Conservation (phyloP, 1,140 invertebrate species). For the Laupala kohalensis region DNA sequence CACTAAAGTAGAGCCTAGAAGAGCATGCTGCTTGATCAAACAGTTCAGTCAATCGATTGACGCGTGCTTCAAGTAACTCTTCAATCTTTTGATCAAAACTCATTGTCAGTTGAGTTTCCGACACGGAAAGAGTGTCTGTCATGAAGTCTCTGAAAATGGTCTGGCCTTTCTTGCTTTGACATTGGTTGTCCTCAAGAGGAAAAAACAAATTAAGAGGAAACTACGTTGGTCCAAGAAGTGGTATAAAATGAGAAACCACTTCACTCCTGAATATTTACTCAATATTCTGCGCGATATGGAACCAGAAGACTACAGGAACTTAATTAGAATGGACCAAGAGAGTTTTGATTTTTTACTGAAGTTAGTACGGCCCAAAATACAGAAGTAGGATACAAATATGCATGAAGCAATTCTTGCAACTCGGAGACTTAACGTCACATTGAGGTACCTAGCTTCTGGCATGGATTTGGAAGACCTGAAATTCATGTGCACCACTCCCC, state of each 20-base stretch:
- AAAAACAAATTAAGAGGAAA: constrained; percentile 4
- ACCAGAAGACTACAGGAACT: constrained; percentile 1
- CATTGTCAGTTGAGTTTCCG: too few relatives aligned
- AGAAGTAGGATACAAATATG: not conserved
- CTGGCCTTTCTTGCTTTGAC: not conserved
- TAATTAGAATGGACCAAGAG: not conserved
- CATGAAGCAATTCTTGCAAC: constrained; percentile 1
- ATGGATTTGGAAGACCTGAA: constrained; percentile 4
- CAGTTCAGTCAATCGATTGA: too few relatives aligned
- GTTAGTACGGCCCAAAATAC: not conserved
- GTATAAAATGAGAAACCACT: too few relatives aligned
- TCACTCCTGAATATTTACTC: constrained; percentile 1
- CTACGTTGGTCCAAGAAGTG: not conserved
- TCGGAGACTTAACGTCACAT: not conserved
- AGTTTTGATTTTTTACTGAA: constrained; percentile 1
- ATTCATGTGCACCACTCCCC: not conserved
- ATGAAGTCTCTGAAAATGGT: not conserved
- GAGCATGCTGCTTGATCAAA: too few relatives aligned
- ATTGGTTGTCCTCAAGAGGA: not conserved
- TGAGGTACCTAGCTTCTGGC: not conserved
- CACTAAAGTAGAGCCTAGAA: too few relatives aligned
- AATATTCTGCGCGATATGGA: not conserved
- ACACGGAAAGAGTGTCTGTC: too few relatives aligned
- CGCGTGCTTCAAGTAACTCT: too few relatives aligned
- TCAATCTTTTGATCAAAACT: too few relatives aligned